phyloP scores from a whole-genome alignment of 1,140 invertebrate genomes.

The Bactericera cockerelli region DNA sequence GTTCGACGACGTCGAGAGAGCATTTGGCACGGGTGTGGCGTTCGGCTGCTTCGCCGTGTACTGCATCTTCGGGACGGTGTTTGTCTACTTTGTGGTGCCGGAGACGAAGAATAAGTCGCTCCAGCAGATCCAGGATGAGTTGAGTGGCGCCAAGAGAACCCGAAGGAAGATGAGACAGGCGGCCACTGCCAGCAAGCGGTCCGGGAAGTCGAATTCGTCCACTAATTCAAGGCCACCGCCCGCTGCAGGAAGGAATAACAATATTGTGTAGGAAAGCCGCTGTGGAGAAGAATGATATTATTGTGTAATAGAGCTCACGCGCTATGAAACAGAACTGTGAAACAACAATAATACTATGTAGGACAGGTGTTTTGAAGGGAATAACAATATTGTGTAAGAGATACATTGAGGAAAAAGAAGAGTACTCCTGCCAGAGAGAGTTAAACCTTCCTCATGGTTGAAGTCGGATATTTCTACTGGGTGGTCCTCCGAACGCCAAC shows the following conservation, averaged over 20 bases:
- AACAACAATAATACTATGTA: no score
- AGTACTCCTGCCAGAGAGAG: no score
- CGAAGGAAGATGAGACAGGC: slow-evolving; percentile 7
- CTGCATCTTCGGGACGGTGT: slow-evolving; percentile 40
- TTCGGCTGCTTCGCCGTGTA: slow-evolving; percentile 66
- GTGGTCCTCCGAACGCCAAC: no score
- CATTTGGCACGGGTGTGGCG: slow-evolving; percentile 46
- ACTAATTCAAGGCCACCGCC: no score
- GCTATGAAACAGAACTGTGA: no score
- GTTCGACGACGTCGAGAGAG: slow-evolving; percentile 41
- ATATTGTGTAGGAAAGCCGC: slow-evolving; percentile 9
- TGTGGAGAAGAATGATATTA: no score
- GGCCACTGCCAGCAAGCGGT: neutral
- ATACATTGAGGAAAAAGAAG: neutral
- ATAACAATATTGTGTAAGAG: slow-evolving; percentile 8
- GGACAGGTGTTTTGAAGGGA: no score
- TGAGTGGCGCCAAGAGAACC: slow-evolving; percentile 30
- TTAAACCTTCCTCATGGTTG: no score
- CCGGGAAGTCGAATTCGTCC: neutral
- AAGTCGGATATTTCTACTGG: no score
- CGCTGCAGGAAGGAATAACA: neutral
- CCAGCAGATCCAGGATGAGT: slow-evolving; percentile 53
- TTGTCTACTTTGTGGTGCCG: slow-evolving; percentile 47
- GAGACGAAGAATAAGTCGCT: slow-evolving; percentile 68
- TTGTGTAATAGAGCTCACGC: no score